A percentile compares a stretch with the other conserved stretches of the same genome.
Evolutionary conservation across 2,888 invertebrate species (phyloP).

Genomic region (Amblyjoppa proteus): DNA sequence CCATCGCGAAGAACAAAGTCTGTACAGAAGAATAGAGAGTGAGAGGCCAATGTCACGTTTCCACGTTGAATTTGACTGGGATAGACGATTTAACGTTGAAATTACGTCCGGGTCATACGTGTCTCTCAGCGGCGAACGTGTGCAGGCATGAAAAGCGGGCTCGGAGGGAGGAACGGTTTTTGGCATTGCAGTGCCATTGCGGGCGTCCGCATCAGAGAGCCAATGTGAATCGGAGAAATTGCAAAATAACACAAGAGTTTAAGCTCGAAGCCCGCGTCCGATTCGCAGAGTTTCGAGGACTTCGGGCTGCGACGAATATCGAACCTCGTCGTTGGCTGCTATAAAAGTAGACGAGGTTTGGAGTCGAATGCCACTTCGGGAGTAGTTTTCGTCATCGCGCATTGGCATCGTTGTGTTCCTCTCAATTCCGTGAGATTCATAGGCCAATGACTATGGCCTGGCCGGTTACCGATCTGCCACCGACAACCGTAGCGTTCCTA

Average conservation of each 20-base stretch:
- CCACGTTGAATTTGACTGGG: conserved; percentile 40
- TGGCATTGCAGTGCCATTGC: not conserved
- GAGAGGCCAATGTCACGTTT: conserved; percentile 49
- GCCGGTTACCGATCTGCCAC: not conserved
- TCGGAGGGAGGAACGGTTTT: not conserved
- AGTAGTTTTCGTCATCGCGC: not conserved
- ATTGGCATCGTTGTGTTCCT: not conserved
- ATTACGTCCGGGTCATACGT: conserved; percentile 50
- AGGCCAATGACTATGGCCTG: not conserved
- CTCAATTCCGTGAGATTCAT: not conserved
- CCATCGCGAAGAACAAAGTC: conserved; percentile 18
- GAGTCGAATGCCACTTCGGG: not conserved
- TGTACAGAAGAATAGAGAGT: conserved; percentile 30
- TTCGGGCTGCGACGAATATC: not conserved
- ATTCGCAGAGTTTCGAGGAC: not conserved
- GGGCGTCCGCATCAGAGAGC: not conserved
- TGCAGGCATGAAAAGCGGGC: not conserved
- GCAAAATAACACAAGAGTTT: conserved; percentile 17
- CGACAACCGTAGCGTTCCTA: not conserved
- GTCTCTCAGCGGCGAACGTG: conserved; percentile 29
- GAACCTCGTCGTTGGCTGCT: not conserved
- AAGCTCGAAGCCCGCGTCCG: not conserved
- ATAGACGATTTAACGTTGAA: conserved; percentile 53
- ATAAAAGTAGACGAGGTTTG: not conserved
- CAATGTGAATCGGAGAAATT: conserved; percentile 3